These are phyloP conservation scores for Caenorhabditis sp. DNA, from an alignment of 2,888 invertebrate species.

Conservation along the genomic window DNA sequence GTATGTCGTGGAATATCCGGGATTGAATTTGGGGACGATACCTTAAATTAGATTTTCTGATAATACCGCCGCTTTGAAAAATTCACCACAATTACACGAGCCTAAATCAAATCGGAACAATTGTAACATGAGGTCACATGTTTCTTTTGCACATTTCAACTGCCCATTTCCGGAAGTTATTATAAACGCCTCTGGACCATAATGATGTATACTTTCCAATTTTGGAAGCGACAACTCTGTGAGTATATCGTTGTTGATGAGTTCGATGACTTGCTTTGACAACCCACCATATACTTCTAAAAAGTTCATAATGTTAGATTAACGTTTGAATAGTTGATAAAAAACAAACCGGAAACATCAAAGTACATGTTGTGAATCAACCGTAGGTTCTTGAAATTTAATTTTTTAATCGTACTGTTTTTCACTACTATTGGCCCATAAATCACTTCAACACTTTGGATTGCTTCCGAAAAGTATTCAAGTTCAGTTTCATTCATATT, in stretches of 20 bases:
- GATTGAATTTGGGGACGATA: constrained; percentile 25
- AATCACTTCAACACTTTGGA: constrained; percentile 18
- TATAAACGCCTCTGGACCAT: neutral
- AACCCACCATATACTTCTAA: constrained; percentile 9
- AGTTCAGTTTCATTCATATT: constrained; percentile 8
- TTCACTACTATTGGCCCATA: constrained; percentile 5
- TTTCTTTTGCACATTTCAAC: neutral
- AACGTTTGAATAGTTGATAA: no score
- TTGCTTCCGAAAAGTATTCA: neutral
- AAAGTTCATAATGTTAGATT: no score
- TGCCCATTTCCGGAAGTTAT: neutral
- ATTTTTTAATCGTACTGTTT: neutral
- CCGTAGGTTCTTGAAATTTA: constrained; percentile 9
- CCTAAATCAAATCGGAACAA: constrained; percentile 13
- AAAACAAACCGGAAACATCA: no score
- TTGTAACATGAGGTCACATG: neutral
- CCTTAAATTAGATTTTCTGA: no score
- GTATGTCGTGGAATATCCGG: neutral
- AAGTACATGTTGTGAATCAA: constrained; percentile 12
- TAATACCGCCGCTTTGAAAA: no score
- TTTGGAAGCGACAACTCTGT: constrained; percentile 10
- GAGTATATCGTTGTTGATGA: constrained; percentile 1
- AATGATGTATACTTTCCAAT: constrained; percentile 12
- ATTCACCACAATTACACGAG: constrained; percentile 6
- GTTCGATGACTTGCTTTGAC: neutral